Evolutionary conservation across 2,797 vertebrate genomes (phyloP), one percentile per base, ranked within the genome.

Genomic region (Sebastes steindachneri): DNA sequence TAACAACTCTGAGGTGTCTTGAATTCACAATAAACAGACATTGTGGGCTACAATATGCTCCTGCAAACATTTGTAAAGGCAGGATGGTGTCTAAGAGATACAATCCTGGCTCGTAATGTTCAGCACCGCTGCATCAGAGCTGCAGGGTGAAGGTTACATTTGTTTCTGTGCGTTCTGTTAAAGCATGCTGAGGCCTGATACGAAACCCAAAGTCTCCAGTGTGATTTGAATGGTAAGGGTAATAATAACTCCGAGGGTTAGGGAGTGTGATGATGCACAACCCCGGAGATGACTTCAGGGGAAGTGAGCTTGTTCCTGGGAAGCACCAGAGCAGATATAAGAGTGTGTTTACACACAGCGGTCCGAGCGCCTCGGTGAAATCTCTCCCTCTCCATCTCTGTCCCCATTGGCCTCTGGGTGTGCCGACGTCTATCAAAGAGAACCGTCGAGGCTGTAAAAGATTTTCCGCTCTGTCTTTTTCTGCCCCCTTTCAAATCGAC

Each of bases 311-410:
- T 58, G 77, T 80, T 83, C 55, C 73, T 74, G 58, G 29, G 67
- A 71, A 72, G 83, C 71, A 66, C 8, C 55, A 4, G 62, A 85
- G 74, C 74, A 80, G 63, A 78, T 75, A 48, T 66, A 45, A 77
- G 62, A 77, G 45, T 62, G 79, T 67, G 64, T 73, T 76, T 71
- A 64, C 59, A 57, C 85, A 57, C 85, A 62, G 77, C 5, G 55
- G 69, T 9, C 58, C 11, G 8, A 19, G 21, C 17, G 19, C 14
- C 31, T 57, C 54, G 1, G 11, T 23, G 31, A 66, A 55, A 73
- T 57, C 23, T 41, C 53, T 14, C 45, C 75, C 53, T 73, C 75
- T 54, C 68, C 35, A 19, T 68, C 66, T 68, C 41, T 14, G 29
- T 41, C 37, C 26, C 14, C n/a, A 23, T 53, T 11, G 70, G 41